Evolutionary conservation across 2,888 invertebrate genomes (phyloP), one percentile per base, ranked within the genome.

Genomic region (Dicranocentrus wangi): DNA sequence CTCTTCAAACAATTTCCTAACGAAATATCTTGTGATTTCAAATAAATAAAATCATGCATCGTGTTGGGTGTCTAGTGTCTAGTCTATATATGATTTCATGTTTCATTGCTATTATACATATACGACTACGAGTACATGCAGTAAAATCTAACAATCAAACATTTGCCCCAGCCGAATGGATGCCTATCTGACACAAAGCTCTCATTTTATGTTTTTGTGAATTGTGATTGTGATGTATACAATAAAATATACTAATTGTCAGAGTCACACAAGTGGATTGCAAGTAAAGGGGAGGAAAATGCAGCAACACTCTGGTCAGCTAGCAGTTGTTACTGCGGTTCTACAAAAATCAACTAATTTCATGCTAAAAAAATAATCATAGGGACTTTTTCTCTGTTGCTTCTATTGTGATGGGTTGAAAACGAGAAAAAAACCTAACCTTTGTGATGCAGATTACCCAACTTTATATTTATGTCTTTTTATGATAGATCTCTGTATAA

Each of bases 351-450:
- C 32, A 19, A 27, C n/a, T 28, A 3, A 68, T 68, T 68, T 69
- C 69, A 55, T 69, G 32, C 32, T 32, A 17, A 47, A 69, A 69
- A 69, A 32, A 69, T 69, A 32, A 55, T 55, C 21, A 21, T 32
- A 39, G 8, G 13, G 47, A 32, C 21, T 32, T 53, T 55, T 55
- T 69, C 55, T 21, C 17, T 17, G 8, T 28, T 32, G 28, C 28
- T 53, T 7, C 32, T 28, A 19, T 53, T 53, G 51, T 68, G 53
- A 68, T 68, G 51, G 39, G 13, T 13, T 47, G 2, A 10, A n/a
- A 47, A 15, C 15, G 10, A 1, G 25, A 23, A 23, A 55, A 25
- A 21, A 55, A 23, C 47, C 2, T 47, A 10, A 25, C 25, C 25
- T 55, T 55, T 55, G 55, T 25, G 55, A 55, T 10, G 55, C 21